Evolutionary conservation across 2,888 invertebrate species (phyloP), one percentile per base, ranked within the genome.

Genomic region (Melangyna quadrimaculata): DNA sequence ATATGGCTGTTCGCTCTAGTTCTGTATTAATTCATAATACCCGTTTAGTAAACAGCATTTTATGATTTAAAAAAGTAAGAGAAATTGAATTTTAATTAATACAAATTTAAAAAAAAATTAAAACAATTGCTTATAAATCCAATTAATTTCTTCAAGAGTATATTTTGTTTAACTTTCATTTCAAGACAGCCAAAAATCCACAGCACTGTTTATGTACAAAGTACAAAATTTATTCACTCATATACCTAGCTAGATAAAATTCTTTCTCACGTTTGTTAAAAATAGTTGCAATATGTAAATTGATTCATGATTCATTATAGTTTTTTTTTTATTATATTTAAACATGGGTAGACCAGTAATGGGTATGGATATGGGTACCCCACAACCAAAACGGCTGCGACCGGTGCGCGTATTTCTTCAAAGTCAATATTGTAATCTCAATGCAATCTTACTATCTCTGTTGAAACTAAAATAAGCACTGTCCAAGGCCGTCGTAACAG

Each of bases 231-330:
- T 17, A 12, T 29, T 32, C n/a, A 45, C 19, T 12, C 19, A 43
- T 29, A n/a, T n/a, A n/a, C n/a, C n/a, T n/a, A n/a, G n/a, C n/a
- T n/a, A 27, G 29, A 65, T 32, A 65, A 40, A 32, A 57, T 45
- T 65, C 48, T 65, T 59, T 77, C 71, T 67, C 77, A 65, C 57
- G 65, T 73, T 73, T 48, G 24, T 71, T 48, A 12, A 6, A 65
- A 45, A 17, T 27, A 45, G 63, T 53, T 45, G 55, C 57, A 37
- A 71, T 71, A 75, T 81, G 75, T 71, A 75, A 81, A 81, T 81
- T 17, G 29, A 65, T 40, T 65, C 19, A 75, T 71, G 65, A 65
- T 32, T 51, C 63, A 37, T 65, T 45, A 19, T 63, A 17, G 7
- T 19, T 29, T 19, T 10, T 1, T 1, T 1, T 17, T 17, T 10